Base-by-base conservation (phyloP, 2,113 vertebrate genomes). In the Dolichallabes microphthalmus region DNA sequence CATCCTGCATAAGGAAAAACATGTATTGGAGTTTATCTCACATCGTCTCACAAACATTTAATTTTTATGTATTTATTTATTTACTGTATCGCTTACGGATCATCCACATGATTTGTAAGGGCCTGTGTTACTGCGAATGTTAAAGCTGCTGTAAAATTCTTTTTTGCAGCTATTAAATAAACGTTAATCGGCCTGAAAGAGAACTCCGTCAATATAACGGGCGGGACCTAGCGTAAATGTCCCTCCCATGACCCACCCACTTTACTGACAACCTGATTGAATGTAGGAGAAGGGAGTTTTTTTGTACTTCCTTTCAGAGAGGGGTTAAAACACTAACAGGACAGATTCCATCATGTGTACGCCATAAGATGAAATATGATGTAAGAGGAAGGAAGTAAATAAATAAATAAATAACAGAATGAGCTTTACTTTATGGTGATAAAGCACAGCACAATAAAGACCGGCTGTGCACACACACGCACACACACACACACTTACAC, bases 301-400 rank as follows among this genome's bases (percentile, higher is more conserved):
- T 69, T 55, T 80, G 69, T 73, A 80, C 77, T 83, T 81, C 84
- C 84, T 79, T 57, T 19, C 13, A 85, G 57, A 77, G 74, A 85
- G 82, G 83, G 78, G 78, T 79, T 88, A 79, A 84, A 82, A 89
- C 82, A 69, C 25, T 32, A 74, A 82, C 82, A 85, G 50, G 82
- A 84, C 83, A 64, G 86, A 88, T 83, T 85, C 80, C 82, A 85
- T 83, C 86, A 81, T 87, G 78, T 81, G 86, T 76, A 10, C 84
- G 83, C 87, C 86, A 88, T 50, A 57, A 86, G 89, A 91, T 88
- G 45, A 45, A 45, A 87, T 90, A 90, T 61, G 79, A 88, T 82
- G 82, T 85, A 74, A 39, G 39, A 39, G 39, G 39, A 4, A 45
- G 45, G 71, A 84, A 84, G 66, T 88, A 80, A 45, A 8, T 45